Percentiles rank a stretch among this genome's conserved stretches.
Evolutionary conservation across 2,797 vertebrate species (phyloP).

Genomic region (Crax fasciolata): DNA sequence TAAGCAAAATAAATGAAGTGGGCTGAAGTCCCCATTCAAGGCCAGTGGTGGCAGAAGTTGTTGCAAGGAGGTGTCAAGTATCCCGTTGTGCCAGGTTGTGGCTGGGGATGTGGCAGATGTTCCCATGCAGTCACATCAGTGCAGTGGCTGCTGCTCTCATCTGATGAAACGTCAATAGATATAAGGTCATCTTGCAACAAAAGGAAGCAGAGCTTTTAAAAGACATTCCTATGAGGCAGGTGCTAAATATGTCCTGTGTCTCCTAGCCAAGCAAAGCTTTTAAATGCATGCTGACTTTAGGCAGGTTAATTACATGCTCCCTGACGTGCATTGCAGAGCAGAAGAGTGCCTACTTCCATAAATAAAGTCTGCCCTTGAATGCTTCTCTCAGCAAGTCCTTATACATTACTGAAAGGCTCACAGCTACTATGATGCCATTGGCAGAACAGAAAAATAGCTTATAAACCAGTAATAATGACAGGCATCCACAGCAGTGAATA

Average conservation of each 20-base stretch:
- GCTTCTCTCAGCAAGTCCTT: not conserved
- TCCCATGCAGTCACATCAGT: not conserved
- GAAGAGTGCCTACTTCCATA: not conserved
- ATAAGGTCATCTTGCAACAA: accelerated
- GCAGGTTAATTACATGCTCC: not conserved
- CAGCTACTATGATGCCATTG: not conserved
- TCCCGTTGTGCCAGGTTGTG: too few species aligned
- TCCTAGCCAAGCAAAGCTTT: not conserved
- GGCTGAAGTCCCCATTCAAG: not conserved
- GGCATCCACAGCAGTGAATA: accelerated
- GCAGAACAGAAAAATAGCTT: not conserved
- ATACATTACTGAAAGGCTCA: not conserved
- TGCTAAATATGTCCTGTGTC: not conserved
- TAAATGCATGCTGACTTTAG: not conserved
- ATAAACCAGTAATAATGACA: not conserved
- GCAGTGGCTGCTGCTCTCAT: not conserved
- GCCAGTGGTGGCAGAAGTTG: not conserved
- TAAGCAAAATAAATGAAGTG: not conserved
- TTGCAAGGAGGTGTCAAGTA: not conserved
- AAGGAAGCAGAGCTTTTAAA: not conserved
- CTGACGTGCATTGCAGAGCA: not conserved
- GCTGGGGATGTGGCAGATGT: not conserved
- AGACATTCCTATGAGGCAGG: accelerated
- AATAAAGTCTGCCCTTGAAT: not conserved
- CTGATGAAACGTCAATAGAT: not conserved